Evolutionary conservation across 1,140 invertebrate genomes (phyloP).

Genomic region (Macrobrachium rosenbergii): DNA sequence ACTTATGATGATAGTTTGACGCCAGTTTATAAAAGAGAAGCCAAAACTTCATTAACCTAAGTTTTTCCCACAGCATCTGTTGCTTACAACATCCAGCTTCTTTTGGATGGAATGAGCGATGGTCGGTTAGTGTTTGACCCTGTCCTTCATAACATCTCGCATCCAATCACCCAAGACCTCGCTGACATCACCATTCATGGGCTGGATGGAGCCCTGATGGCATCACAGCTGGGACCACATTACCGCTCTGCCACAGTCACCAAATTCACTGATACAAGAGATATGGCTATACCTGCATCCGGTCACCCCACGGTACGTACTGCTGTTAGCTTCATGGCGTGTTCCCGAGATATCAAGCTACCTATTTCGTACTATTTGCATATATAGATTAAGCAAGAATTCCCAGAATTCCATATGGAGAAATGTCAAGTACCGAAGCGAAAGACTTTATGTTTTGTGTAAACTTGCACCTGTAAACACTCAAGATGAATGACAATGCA

Average conservation of each 20-base stretch:
- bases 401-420: too few species aligned
- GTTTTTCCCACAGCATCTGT: conserved; percentile 47
- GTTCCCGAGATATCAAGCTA: too few species aligned
- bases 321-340: background rate
- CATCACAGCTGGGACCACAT: conserved; percentile 39
- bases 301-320: conserved; percentile 42
- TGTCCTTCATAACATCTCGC: conserved; percentile 55
- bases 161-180: conserved; percentile 56
- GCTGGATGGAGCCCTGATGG: conserved; percentile 50
- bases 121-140: conserved; percentile 55
- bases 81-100: conserved; percentile 57
- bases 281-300: conserved; percentile 46
- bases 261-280: conserved; percentile 52
- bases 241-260: conserved; percentile 48
- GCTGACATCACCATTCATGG: conserved; percentile 53
- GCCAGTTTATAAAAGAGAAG: background rate
- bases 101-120: conserved; percentile 63
- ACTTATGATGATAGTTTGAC: too few species aligned
- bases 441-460: too few species aligned
- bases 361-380: too few species aligned
- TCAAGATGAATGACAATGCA: too few species aligned
- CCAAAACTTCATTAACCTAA: background rate
- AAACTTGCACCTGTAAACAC: too few species aligned
- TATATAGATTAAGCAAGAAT: too few species aligned
- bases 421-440: too few species aligned